Percentiles rank a stretch among this genome's conserved stretches.
Evolutionary conservation across 2,113 vertebrate genomes (phyloP).

Genomic region (Cyrtonyx montezumae): DNA sequence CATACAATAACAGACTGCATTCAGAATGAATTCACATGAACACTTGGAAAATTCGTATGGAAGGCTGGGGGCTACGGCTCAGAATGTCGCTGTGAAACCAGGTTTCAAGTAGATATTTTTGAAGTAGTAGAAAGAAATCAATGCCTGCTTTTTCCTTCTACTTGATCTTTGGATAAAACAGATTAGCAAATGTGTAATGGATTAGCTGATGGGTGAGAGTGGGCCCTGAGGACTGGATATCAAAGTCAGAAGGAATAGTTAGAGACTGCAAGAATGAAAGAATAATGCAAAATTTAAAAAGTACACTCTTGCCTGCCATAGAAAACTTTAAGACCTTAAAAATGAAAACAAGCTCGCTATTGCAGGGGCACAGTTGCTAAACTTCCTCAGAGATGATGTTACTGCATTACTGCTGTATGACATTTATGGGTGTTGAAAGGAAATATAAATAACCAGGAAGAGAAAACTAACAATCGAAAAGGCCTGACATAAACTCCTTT

Average conservation of each 20-base stretch:
- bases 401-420: constrained; percentile 1
- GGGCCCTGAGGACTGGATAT: constrained; percentile 1
- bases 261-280: not conserved
- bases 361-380: not conserved
- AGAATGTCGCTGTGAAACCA: not conserved
- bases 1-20: constrained; percentile 14
- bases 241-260: not conserved
- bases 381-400: not conserved
- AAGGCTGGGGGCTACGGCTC: not conserved
- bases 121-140: not conserved
- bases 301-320: not conserved
- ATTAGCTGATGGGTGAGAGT: constrained; percentile 40
- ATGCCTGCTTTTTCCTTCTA: not conserved
- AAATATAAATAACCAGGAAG: constrained; percentile 32
- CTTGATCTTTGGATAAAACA: constrained; percentile 20
- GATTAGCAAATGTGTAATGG: constrained; percentile 8
- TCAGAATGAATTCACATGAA: constrained; percentile 4
- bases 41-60: constrained; percentile 29
- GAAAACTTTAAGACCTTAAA: not conserved
- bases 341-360: not conserved
- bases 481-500: constrained; percentile 21
- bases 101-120: not conserved
- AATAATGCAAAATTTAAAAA: not conserved
- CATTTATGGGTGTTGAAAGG: constrained; percentile 17
- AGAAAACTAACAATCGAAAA: constrained; percentile 34